Evolutionary conservation across 1,140 invertebrate species (phyloP).

Genomic region (Drosophila ficusphila): DNA sequence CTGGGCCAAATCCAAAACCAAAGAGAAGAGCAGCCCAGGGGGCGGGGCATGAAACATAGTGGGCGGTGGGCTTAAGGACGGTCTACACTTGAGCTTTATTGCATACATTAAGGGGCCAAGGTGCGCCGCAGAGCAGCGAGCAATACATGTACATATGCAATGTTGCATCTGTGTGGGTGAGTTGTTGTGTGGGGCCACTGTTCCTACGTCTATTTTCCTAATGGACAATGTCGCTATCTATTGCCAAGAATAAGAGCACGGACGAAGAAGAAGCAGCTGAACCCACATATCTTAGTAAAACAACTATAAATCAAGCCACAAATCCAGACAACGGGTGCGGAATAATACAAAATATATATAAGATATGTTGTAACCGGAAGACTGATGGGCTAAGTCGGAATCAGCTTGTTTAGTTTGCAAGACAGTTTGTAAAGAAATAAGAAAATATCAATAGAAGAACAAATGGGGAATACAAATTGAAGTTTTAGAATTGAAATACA

Average conservation of each 20-base stretch:
- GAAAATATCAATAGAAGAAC: slow-evolving; percentile 1
- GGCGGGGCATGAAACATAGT: background rate
- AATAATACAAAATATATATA: slow-evolving; percentile 20
- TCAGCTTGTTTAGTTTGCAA: slow-evolving; percentile 36
- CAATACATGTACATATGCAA: slow-evolving; percentile 45
- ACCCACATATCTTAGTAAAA: slow-evolving; percentile 16
- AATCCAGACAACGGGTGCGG: slow-evolving; percentile 44
- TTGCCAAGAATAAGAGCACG: slow-evolving; percentile 8
- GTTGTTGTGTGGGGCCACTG: slow-evolving; percentile 12
- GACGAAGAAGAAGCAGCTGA: background rate
- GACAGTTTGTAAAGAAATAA: slow-evolving; percentile 23
- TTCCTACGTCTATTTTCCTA: slow-evolving; percentile 65
- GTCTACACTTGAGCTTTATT: slow-evolving; percentile 79
- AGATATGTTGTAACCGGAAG: slow-evolving; percentile 15
- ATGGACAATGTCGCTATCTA: slow-evolving; percentile 71
- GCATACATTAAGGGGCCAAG: slow-evolving; percentile 82
- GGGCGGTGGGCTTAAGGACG: slow-evolving; percentile 31
- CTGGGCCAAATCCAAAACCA: slow-evolving; percentile 30
- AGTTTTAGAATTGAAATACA: too few species aligned
- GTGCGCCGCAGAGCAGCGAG: slow-evolving; percentile 72
- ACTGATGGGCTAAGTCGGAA: slow-evolving; percentile 47
- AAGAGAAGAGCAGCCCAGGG: slow-evolving; percentile 6
- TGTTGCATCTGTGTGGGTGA: slow-evolving; percentile 33
- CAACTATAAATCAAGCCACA: slow-evolving; percentile 68
- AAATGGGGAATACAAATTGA: background rate